A percentile compares a stretch with the other conserved stretches of the same genome.
Evolutionary conservation across 2,797 vertebrate species (phyloP).

Genomic region (Schizothorax lantsangensis): DNA sequence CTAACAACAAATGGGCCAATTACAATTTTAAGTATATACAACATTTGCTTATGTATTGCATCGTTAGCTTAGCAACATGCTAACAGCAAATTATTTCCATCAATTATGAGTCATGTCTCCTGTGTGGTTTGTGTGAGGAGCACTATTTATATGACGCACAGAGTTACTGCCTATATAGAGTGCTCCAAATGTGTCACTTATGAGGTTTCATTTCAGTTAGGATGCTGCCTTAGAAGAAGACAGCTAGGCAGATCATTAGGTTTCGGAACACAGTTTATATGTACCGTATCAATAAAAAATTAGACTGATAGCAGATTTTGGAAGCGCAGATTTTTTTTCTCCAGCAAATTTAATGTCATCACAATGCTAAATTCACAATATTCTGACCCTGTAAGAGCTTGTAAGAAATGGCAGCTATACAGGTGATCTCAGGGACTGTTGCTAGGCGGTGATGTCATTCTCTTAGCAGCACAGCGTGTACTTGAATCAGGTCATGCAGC

Average conservation of each 20-base stretch:
- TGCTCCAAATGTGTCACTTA: constrained; percentile 40
- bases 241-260: constrained; percentile 25
- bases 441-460: constrained; percentile 41
- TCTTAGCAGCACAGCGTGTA: constrained; percentile 26
- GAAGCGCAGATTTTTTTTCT: neutral
- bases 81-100: neutral
- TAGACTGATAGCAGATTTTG: neutral
- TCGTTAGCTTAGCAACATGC: neutral
- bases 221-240: constrained; percentile 5
- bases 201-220: constrained; percentile 16
- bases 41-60: neutral
- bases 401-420: neutral
- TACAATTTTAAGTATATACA: neutral
- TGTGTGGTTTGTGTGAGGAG: constrained; percentile 1
- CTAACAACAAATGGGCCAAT: neutral
- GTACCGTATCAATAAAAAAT: neutral
- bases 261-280: constrained; percentile 4
- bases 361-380: neutral
- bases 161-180: constrained; percentile 8
- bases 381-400: constrained; percentile 1
- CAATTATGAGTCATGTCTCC: constrained; percentile 12
- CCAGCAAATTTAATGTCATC: constrained; percentile 5
- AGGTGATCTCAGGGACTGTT: constrained; percentile 34
- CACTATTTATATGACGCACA: constrained; percentile 7
- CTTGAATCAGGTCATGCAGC: constrained; percentile 24